Percentiles rank a stretch among this genome's conserved stretches.
Evolutionary conservation across 2,113 vertebrate species (phyloP).

Genomic region (Paraplagusia blochii): DNA sequence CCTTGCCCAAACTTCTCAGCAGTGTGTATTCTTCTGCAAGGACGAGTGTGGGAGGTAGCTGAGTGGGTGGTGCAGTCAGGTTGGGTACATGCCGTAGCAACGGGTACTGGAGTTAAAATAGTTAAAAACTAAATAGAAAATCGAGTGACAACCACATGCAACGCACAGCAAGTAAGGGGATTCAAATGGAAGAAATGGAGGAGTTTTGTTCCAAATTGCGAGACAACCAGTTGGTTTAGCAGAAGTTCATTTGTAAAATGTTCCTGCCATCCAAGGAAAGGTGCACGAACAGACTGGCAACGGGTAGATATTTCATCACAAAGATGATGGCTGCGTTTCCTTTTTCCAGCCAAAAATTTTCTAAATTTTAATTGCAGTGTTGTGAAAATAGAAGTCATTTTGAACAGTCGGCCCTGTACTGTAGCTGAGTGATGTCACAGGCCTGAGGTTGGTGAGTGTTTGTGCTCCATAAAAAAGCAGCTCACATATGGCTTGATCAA

Average conservation of each 20-base stretch:
- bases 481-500: conserved; percentile 36
- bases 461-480: conserved; percentile 14
- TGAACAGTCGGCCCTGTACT: neutral
- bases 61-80: conserved; percentile 62
- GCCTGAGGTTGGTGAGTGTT: conserved; percentile 1
- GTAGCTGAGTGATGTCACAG: neutral
- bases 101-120: conserved; percentile 42
- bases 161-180: conserved; percentile 32
- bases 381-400: conserved; percentile 7
- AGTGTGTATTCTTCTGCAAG: conserved; percentile 51
- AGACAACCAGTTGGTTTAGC: conserved; percentile 16
- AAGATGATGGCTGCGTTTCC: conserved; percentile 3
- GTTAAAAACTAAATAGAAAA: conserved; percentile 44
- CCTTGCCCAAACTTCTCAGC: conserved; percentile 55
- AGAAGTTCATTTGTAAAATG: conserved; percentile 18
- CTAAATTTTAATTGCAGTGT: conserved; percentile 7
- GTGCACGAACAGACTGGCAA: conserved; percentile 15
- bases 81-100: conserved; percentile 50
- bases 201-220: conserved; percentile 27
- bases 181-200: conserved; percentile 30
- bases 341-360: neutral
- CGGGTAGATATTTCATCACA: neutral
- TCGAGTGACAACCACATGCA: conserved; percentile 15
- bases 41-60: conserved; percentile 54
- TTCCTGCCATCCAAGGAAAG: conserved; percentile 14